Base-by-base conservation (phyloP, 2,888 invertebrate genomes). In the Tromatobia lineatoria region DNA sequence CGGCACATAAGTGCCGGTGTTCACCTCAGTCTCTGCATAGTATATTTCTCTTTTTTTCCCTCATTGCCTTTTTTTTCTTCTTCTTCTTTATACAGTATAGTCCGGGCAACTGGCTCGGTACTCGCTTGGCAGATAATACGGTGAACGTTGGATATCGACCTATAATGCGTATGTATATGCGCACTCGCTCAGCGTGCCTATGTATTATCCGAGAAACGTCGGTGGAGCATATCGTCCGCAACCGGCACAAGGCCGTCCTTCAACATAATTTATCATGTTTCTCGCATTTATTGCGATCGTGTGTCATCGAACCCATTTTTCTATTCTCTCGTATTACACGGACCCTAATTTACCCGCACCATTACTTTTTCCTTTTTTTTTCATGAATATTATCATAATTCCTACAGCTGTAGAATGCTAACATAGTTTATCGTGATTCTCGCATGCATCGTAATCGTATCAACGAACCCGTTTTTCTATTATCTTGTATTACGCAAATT, bases 1-100 rank as follows among this genome's bases (percentile, higher is more conserved):
- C 73, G 83, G 83, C 83, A 80, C 79, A 80, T 83, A 83, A 83
- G 83, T 84, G 80, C 83, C 38, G 80, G 76, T 80, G 61, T 80
- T 78, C 80, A 80, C 59, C 73, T 61, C 74, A 59, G 61, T 80
- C 76, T 59, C 75, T 34, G 18, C 52, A 75, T 75, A 64, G 34
- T 75, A 64, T 50, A 64, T 75, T 64, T 75, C 34, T 67, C 77
- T 73, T 38, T 69, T 50, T 11, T 42, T 57, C 20, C 57, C 11
- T 59, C 47, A 20, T 29, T 74, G 20, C 50, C 54, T 15, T 45
- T 61, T 59, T 29, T 61, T 45, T 73, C 47, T 29, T 29, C 29
- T 4, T 59, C 47, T 18, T 38, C 45, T 45, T 42, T 69, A 69
- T 29, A 74, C 77, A 45, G 67, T 50, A 64, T 20, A 67, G 78